Base-by-base conservation (phyloP, 2,888 invertebrate species). In the Trisateles emortualis region DNA sequence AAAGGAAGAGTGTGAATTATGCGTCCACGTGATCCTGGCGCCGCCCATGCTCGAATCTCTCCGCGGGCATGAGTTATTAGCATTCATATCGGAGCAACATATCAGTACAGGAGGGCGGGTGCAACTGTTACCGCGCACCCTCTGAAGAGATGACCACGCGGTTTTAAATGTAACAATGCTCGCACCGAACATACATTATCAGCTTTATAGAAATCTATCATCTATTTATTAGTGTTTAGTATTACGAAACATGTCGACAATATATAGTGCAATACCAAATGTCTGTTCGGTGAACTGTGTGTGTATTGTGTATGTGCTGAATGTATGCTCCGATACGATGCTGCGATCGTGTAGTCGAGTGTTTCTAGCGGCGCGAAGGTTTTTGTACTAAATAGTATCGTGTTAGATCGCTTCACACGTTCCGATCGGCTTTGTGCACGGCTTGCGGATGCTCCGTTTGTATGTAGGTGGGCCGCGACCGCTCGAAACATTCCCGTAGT, bases 1-100 rank as follows among this genome's bases (percentile, higher is more conserved):
- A 96, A 81, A 88, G 96, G 10, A 81, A 80, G 59, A 66, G 76
- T 43, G 71, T 85, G 41, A 71, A 59, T 43, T 81, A 79, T 58
- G 68, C 74, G 39, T 68, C 76, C 74, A 82, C 88, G 87, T 88
- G 88, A 88, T 85, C 66, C 66, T 53, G 74, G 81, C 72, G 55
- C 16, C 35, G 13, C 16, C 61, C 77, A 55, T 72, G 72, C 74
- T 64, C 71, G 46, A 61, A 39, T 33, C 33, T 54, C 5, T 39
- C 55, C 55, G 24, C 60, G 63, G 68, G 67, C 71, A 73, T 70
- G 71, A 68, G 46, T 32, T 67, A 74, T 62, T 76, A 76, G 50
- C 75, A 49, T 46, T 46, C 56, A 22, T 36, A n/a, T 47, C 76
- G 76, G 75, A 54, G 74, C 78, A 64, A 67, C 22, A 60, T 55